A percentile compares a stretch with the other conserved stretches of the same genome.
Evolutionary conservation across 2,113 vertebrate species (phyloP).

Genomic region (Neodon shergylaensis): DNA sequence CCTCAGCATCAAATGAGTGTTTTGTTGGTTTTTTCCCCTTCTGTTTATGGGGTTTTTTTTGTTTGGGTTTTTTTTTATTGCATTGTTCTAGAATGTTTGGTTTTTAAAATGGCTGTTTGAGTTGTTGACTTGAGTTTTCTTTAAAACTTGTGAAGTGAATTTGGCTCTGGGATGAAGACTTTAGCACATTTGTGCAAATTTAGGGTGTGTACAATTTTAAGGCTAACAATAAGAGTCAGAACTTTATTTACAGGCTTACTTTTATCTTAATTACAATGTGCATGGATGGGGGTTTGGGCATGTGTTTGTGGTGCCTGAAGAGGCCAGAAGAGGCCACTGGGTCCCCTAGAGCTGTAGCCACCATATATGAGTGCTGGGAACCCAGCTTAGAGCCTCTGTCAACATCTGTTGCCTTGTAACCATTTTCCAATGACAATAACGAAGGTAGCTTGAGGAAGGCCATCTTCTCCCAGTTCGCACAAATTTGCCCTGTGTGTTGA

Average conservation of each 20-base stretch:
- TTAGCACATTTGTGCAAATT: slow-evolving; percentile 12
- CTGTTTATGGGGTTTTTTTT: background rate
- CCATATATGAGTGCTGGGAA: background rate
- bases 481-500: background rate
- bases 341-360: background rate
- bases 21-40: background rate
- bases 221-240: background rate
- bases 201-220: slow-evolving; percentile 50
- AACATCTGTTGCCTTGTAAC: slow-evolving; percentile 25
- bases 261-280: background rate
- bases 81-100: background rate
- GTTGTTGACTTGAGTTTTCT: background rate
- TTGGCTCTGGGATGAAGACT: background rate
- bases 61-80: background rate
- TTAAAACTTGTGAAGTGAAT: background rate
- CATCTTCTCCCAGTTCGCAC: slow-evolving; percentile 23
- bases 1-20: background rate
- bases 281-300: background rate
- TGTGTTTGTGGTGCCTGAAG: background rate
- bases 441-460: background rate
- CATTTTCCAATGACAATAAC: slow-evolving; percentile 35
- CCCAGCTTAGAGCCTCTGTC: background rate
- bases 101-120: background rate
- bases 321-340: background rate
- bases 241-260: background rate